Conservation (phyloP, 2,888 invertebrate species). For the Auanema freiburgensis region DNA sequence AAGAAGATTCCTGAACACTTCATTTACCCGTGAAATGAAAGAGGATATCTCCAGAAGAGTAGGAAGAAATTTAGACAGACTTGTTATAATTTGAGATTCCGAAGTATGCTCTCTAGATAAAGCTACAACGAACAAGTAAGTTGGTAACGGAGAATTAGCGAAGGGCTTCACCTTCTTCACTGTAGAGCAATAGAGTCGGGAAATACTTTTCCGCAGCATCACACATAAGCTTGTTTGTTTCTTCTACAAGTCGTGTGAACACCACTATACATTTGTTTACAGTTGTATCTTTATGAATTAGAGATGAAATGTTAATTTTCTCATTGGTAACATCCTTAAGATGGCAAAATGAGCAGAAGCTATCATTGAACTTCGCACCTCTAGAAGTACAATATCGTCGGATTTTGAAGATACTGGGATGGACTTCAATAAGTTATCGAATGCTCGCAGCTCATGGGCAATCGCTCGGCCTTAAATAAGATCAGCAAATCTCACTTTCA, state of each 20-base stretch:
- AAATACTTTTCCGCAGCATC: slow-evolving; percentile 12
- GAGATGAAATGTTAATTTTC: slow-evolving; percentile 6
- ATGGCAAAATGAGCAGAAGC: no score
- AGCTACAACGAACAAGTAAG: not conserved
- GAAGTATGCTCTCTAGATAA: not conserved
- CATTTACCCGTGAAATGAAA: slow-evolving; percentile 12
- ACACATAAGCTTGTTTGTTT: slow-evolving; percentile 7
- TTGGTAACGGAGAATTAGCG: not conserved
- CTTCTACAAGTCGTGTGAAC: slow-evolving; percentile 12
- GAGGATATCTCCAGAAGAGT: slow-evolving; percentile 2
- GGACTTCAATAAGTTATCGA: no score
- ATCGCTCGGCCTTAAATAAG: no score
- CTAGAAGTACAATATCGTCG: no score
- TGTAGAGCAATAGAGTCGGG: slow-evolving; percentile 14
- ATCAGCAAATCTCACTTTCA: no score
- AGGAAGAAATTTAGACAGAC: not conserved
- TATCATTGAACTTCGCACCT: no score
- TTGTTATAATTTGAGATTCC: not conserved
- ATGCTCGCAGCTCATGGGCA: no score
- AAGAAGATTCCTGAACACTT: slow-evolving; percentile 23
- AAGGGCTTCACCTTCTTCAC: slow-evolving; percentile 16
- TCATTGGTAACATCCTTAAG: not conserved
- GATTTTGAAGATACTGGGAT: no score
- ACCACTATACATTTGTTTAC: slow-evolving; percentile 5
- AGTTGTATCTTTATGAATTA: slow-evolving; percentile 6